Evolutionary conservation across 2,797 vertebrate species (phyloP).

Genomic region (Halcyon leucocephala): DNA sequence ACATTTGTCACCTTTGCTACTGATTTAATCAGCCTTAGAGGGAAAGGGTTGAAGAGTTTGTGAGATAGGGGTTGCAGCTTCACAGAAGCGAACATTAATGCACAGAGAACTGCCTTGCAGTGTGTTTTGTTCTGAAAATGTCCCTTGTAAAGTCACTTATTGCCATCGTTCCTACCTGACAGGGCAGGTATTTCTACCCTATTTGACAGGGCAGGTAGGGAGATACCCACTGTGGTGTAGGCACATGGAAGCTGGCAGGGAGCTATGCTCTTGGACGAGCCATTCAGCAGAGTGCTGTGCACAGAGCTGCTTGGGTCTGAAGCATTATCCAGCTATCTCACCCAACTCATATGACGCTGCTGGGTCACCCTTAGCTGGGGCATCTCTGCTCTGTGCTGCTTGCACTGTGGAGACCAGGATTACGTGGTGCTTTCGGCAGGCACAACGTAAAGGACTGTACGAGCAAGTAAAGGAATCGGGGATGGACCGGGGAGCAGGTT

Average conservation of each 20-base stretch:
- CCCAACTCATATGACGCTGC: background rate
- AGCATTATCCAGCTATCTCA: fast-evolving
- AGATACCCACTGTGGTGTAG: fast-evolving
- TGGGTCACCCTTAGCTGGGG: fast-evolving
- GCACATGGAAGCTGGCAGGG: fast-evolving
- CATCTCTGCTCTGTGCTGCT: background rate
- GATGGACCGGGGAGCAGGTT: background rate
- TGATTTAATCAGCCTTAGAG: background rate
- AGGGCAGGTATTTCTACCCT: background rate
- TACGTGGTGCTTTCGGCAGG: fast-evolving
- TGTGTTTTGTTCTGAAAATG: background rate
- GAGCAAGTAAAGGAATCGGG: fast-evolving
- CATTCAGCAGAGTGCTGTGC: fast-evolving
- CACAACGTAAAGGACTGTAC: fast-evolving
- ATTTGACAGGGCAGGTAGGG: background rate
- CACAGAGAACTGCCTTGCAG: background rate
- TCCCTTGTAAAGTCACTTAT: background rate
- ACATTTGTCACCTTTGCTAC: background rate
- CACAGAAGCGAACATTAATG: fast-evolving
- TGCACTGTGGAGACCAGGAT: background rate
- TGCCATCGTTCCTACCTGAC: background rate
- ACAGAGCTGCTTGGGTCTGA: fast-evolving
- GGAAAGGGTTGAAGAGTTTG: background rate
- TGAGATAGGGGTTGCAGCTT: background rate
- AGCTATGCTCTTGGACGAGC: fast-evolving